Evolutionary conservation across 2,797 vertebrate genomes (phyloP).

Genomic region (Nannoperca australis): DNA sequence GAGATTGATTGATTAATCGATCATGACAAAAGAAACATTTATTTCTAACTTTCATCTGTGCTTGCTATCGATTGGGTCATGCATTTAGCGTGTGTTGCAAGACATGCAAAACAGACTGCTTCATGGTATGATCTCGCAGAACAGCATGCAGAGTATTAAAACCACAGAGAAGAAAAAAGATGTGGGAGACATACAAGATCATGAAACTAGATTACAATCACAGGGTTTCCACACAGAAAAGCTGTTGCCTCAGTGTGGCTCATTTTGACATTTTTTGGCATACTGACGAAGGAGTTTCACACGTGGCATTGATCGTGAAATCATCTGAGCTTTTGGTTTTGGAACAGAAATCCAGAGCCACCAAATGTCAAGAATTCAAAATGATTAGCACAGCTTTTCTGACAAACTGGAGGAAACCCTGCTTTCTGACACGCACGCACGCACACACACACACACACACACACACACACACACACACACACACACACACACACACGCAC

Average conservation of each 20-base stretch:
- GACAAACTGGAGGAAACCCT: constrained; percentile 26
- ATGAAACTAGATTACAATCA: background rate
- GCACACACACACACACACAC: constrained; percentile 19
- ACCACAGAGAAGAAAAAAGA: background rate
- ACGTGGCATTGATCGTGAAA: background rate
- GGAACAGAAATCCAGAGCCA: background rate
- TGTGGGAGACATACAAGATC: background rate
- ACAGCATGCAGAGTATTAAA: constrained; percentile 9
- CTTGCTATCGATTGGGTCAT: background rate
- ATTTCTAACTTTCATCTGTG: background rate
- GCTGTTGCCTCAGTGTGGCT: background rate
- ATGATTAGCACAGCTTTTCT: background rate
- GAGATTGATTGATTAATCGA: background rate
- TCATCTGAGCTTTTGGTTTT: background rate
- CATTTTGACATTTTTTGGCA: background rate
- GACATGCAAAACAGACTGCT: constrained; percentile 21
- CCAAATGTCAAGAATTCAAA: background rate
- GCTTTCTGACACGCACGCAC: constrained; percentile 7
- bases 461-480: constrained; percentile 20
- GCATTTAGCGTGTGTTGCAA: background rate
- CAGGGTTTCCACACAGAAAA: constrained; percentile 19
- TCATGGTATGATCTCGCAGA: background rate
- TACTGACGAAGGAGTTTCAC: background rate
- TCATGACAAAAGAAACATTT: background rate
- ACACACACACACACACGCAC: constrained; percentile 27